phyloP scores from a whole-genome alignment of 1,140 invertebrate species.

The Plodia interpunctella region DNA sequence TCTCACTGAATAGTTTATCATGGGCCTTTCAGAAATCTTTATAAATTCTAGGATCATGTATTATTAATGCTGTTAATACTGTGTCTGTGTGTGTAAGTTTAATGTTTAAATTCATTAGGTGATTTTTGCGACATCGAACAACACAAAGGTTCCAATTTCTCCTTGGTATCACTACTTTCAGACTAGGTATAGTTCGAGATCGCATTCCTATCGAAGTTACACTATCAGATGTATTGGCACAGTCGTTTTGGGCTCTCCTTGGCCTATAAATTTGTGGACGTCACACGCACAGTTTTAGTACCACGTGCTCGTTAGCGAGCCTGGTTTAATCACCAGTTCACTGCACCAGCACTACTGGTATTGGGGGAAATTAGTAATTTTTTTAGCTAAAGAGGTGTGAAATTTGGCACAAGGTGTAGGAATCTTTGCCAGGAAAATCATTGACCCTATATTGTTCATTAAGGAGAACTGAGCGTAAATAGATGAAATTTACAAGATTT shows the following conservation, averaged over 20 bases:
- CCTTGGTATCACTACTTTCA: too few relatives aligned
- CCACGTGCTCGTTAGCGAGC: constrained; percentile 24
- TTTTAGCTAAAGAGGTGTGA: constrained; percentile 26
- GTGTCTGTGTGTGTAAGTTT: too few relatives aligned
- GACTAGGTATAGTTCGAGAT: constrained; percentile 8
- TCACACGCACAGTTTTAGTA: constrained; percentile 20
- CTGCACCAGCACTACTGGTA: constrained; percentile 19
- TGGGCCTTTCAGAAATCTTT: too few relatives aligned
- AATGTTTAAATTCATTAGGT: too few relatives aligned
- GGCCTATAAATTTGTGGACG: constrained; percentile 37
- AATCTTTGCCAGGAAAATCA: constrained; percentile 31
- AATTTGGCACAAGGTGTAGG: constrained; percentile 33
- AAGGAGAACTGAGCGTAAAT: not conserved
- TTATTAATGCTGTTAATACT: too few relatives aligned
- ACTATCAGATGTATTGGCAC: constrained; percentile 24
- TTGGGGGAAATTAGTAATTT: not conserved
- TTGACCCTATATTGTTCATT: not conserved
- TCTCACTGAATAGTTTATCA: too few relatives aligned
- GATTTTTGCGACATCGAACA: too few relatives aligned
- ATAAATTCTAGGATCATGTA: too few relatives aligned
- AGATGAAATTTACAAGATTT: too few relatives aligned
- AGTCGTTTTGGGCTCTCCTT: constrained; percentile 36
- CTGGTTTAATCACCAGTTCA: constrained; percentile 27
- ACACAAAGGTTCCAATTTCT: too few relatives aligned
- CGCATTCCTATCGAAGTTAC: constrained; percentile 20